Percentiles rank a stretch among this genome's conserved stretches.
Evolutionary conservation across 2,797 vertebrate species (phyloP).

Genomic region (Chrysocyon brachyurus): DNA sequence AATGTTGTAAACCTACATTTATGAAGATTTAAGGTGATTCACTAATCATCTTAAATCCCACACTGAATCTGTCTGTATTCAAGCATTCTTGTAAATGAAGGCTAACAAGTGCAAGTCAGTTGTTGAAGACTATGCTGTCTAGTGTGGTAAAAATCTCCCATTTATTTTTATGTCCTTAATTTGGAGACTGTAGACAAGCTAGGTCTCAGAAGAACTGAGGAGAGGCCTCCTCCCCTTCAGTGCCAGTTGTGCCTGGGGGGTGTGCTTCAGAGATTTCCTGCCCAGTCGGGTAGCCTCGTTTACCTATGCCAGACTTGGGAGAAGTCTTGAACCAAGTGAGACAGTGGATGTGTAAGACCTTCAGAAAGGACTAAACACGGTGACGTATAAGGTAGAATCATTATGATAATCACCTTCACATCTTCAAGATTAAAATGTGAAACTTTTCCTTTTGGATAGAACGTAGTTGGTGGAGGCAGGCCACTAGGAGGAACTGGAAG

Average conservation of each 20-base stretch:
- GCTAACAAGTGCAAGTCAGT: neutral
- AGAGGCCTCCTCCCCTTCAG: neutral
- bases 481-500: neutral
- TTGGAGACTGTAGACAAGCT: neutral
- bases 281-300: neutral
- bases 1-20: neutral
- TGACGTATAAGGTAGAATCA: neutral
- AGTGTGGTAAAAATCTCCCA: neutral
- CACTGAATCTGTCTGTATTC: neutral
- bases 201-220: neutral
- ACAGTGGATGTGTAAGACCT: neutral
- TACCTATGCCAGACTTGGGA: neutral
- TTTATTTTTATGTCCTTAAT: conserved; percentile 42
- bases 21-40: neutral
- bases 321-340: neutral
- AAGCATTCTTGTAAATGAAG: neutral
- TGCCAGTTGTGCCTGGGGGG: neutral
- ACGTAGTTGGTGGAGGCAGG: neutral
- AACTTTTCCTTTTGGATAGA: neutral
- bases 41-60: neutral
- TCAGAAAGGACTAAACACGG: neutral
- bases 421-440: conserved; percentile 18
- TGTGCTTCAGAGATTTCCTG: neutral
- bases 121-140: neutral
- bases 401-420: neutral